phyloP scores from a whole-genome alignment of 2,888 invertebrate genomes.

The Chymomyza procnemis region DNA sequence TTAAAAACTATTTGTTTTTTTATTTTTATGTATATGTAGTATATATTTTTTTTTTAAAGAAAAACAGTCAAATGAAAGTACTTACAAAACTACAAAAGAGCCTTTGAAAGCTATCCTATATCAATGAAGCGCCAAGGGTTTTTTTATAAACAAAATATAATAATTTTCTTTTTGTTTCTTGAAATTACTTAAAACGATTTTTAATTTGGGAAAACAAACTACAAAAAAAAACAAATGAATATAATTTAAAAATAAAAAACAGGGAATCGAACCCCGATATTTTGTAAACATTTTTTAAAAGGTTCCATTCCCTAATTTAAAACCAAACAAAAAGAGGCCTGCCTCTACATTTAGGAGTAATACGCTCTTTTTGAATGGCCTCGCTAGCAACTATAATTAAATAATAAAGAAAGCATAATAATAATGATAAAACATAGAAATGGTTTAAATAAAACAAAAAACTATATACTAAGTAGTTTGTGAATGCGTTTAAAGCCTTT shows the following conservation, averaged over 20 bases:
- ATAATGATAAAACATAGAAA: constrained; percentile 13
- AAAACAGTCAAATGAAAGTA: constrained; percentile 77
- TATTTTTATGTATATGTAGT: constrained; percentile 1
- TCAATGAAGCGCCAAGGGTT: constrained; percentile 79
- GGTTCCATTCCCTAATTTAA: neutral
- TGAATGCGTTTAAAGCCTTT: constrained; percentile 65
- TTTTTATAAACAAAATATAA: constrained; percentile 85
- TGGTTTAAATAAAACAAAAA: constrained; percentile 14
- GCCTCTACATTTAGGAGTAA: neutral
- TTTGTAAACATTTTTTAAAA: neutral
- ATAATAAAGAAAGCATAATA: constrained; percentile 14
- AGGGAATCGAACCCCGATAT: constrained; percentile 6
- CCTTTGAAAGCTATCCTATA: constrained; percentile 79
- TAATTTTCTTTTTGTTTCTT: constrained; percentile 82
- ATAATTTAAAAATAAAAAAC: neutral
- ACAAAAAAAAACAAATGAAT: constrained; percentile 18
- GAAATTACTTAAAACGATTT: constrained; percentile 40
- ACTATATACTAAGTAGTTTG: constrained; percentile 43
- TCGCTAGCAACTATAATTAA: constrained; percentile 7
- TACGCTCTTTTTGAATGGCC: neutral
- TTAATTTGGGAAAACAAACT: constrained; percentile 28
- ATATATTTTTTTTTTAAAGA: constrained; percentile 63
- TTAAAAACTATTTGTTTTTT: constrained; percentile 10
- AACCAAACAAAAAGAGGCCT: constrained; percentile 6
- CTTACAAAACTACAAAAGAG: constrained; percentile 79